phyloP scores from a whole-genome alignment of 1,140 invertebrate genomes.

The Orussus abietinus region DNA sequence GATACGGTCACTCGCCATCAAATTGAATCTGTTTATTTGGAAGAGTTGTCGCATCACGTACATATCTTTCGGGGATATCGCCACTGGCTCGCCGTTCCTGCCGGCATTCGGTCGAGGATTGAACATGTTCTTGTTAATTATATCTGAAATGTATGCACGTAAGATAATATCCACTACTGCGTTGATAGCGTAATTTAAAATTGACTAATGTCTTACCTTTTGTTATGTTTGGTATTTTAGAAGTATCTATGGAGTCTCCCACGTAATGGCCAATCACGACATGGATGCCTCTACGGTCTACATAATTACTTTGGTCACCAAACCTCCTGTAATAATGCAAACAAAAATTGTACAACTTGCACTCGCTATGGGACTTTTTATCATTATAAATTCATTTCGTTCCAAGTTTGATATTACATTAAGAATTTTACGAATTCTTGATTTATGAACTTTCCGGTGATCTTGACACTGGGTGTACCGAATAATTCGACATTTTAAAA shows the following conservation, averaged over 20 bases:
- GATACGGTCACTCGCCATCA: conserved; percentile 88
- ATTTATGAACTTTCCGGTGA: too few relatives aligned
- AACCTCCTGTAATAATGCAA: conserved; percentile 38
- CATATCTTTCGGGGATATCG: conserved; percentile 71
- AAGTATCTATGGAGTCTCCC: conserved; percentile 60
- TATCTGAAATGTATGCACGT: conserved; percentile 57
- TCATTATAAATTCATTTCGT: background rate
- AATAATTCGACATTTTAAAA: too few relatives aligned
- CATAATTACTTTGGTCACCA: conserved; percentile 62
- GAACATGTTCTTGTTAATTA: conserved; percentile 81
- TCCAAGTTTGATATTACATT: background rate
- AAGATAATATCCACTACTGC: conserved; percentile 13
- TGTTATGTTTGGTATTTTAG: conserved; percentile 62
- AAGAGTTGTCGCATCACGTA: conserved; percentile 76
- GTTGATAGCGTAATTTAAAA: background rate
- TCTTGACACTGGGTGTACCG: too few relatives aligned
- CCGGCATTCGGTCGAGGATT: conserved; percentile 71
- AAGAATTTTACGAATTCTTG: conserved; percentile 1
- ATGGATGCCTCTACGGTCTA: conserved; percentile 69
- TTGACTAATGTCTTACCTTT: conserved; percentile 55
- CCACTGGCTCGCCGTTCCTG: conserved; percentile 75
- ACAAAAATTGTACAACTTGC: conserved; percentile 1
- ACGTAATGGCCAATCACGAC: conserved; percentile 83
- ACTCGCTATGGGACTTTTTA: too few relatives aligned
- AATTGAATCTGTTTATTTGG: conserved; percentile 85